These are phyloP conservation scores for Scelioninae gen. 1 DNA, from an alignment of 2,888 invertebrate species.

Conservation along the genomic window DNA sequence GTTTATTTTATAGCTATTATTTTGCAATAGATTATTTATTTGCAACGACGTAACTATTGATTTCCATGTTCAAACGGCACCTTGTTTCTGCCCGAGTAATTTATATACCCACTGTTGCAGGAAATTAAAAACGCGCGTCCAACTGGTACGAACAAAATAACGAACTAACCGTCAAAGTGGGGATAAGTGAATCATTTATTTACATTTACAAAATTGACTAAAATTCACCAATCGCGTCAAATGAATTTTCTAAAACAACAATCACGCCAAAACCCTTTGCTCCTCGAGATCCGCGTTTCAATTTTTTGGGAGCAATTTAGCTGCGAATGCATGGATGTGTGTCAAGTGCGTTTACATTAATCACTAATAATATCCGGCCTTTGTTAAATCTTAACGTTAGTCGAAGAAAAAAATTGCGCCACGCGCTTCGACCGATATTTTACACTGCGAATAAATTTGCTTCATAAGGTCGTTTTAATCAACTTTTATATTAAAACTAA, in stretches of 20 bases:
- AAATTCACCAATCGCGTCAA: slow-evolving; percentile 2
- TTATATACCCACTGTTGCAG: slow-evolving; percentile 25
- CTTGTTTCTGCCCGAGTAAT: slow-evolving; percentile 9
- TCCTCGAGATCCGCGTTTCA: slow-evolving; percentile 4
- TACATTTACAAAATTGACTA: not conserved
- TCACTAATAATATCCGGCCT: slow-evolving; percentile 57
- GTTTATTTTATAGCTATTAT: not conserved
- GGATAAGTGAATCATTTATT: slow-evolving; percentile 1
- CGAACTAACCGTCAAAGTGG: not conserved
- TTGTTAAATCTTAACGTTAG: slow-evolving; percentile 46
- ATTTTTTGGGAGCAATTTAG: slow-evolving; percentile 44
- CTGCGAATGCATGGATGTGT: slow-evolving; percentile 48
- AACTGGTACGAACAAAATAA: not conserved
- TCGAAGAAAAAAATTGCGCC: slow-evolving; percentile 29
- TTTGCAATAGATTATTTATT: slow-evolving; percentile 13
- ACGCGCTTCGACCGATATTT: slow-evolving; percentile 34
- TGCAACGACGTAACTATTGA: slow-evolving; percentile 16
- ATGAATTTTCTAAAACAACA: slow-evolving; percentile 7
- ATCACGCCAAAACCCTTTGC: not conserved
- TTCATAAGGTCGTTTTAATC: not conserved
- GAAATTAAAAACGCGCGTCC: slow-evolving; percentile 16
- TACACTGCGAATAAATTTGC: slow-evolving; percentile 15
- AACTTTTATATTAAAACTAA: not conserved
- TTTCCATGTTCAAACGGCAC: slow-evolving; percentile 10
- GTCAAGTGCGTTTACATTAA: slow-evolving; percentile 60